Evolutionary conservation across 2,797 vertebrate species (phyloP).

Genomic region (Darevskia nairensis): DNA sequence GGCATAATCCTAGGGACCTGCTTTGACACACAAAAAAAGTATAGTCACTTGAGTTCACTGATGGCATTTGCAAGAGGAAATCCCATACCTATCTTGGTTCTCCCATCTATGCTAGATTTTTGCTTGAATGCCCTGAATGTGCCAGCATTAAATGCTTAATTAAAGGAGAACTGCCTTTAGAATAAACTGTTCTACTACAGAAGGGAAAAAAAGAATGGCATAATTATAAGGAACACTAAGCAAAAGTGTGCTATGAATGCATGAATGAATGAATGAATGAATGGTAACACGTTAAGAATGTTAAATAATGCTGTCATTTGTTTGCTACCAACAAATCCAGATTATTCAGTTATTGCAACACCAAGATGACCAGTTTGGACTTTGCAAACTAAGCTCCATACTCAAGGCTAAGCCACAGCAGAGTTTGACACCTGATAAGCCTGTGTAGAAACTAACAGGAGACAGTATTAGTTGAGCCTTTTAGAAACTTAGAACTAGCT

Average conservation of each 20-base stretch:
- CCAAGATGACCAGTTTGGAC: background rate
- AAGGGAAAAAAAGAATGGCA: background rate
- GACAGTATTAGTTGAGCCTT: background rate
- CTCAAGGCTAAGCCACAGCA: background rate
- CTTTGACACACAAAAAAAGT: background rate
- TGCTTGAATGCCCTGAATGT: too few species aligned
- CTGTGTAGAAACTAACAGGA: background rate
- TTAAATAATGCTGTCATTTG: background rate
- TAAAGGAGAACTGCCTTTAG: too few species aligned
- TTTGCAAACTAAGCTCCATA: background rate
- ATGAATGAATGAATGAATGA: too few species aligned
- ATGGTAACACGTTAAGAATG: background rate
- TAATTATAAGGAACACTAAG: background rate
- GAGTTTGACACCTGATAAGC: constrained; percentile 1
- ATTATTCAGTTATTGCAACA: constrained; percentile 7
- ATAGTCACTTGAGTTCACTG: background rate
- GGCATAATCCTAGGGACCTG: background rate
- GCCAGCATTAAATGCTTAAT: too few species aligned
- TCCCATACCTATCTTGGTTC: background rate
- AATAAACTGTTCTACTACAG: too few species aligned
- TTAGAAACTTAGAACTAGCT: background rate
- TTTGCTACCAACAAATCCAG: background rate
- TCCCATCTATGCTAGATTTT: background rate
- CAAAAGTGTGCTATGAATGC: background rate
- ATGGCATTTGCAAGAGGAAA: background rate